phyloP scores from a whole-genome alignment of 2,113 vertebrate genomes.

The Ellobius talpinus region DNA sequence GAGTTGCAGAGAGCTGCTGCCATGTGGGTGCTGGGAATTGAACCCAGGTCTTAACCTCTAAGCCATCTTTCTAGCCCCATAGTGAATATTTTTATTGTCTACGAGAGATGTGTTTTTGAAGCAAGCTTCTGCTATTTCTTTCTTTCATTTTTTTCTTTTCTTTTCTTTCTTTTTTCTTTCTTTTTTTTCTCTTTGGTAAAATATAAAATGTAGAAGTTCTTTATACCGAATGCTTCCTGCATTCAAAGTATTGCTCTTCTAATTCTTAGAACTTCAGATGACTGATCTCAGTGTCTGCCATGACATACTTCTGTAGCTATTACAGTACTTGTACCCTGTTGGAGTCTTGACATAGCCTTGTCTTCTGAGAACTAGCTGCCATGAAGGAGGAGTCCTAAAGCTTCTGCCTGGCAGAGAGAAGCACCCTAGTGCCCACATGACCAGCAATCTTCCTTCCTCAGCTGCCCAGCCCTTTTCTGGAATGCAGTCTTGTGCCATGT shows the following conservation, averaged over 20 bases:
- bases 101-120: background rate
- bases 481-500: background rate
- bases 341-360: background rate
- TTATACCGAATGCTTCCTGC: background rate
- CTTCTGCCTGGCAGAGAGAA: background rate
- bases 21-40: background rate
- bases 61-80: background rate
- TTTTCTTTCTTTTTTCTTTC: background rate
- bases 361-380: background rate
- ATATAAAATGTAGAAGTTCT: background rate
- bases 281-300: background rate
- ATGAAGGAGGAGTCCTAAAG: background rate
- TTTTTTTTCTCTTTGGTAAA: background rate
- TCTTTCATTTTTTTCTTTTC: background rate
- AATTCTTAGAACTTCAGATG: background rate
- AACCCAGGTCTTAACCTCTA: background rate
- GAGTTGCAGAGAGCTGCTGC: background rate
- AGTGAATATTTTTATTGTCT: background rate
- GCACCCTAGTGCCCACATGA: background rate
- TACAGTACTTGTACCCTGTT: background rate
- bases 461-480: conserved; percentile 40
- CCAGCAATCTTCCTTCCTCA: background rate
- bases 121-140: background rate
- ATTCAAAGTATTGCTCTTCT: background rate
- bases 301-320: background rate